phyloP scores from a whole-genome alignment of 2,888 invertebrate genomes.

The Melanostoma scalare region DNA sequence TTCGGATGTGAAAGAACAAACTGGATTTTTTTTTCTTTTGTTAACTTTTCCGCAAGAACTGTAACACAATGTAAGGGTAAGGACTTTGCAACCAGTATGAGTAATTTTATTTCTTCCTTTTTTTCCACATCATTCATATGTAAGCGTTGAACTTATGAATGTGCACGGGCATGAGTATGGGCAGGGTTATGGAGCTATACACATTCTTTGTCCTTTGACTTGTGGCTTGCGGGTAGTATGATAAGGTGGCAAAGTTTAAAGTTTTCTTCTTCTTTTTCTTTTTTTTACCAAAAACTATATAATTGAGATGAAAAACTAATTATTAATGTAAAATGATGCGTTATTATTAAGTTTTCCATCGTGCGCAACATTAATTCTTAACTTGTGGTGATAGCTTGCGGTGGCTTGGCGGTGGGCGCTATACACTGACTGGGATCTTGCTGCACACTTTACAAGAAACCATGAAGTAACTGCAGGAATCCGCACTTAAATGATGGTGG shows the following conservation, averaged over 20 bases:
- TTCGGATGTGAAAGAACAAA: neutral
- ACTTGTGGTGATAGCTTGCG: constrained; percentile 45
- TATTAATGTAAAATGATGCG: constrained; percentile 53
- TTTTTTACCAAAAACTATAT: constrained; percentile 6
- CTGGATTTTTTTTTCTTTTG: neutral
- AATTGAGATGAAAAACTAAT: constrained; percentile 56
- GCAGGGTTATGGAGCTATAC: too few relatives aligned
- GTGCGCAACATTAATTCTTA: constrained; percentile 46
- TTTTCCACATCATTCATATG: too few relatives aligned
- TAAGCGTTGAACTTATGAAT: too few relatives aligned
- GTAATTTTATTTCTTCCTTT: too few relatives aligned
- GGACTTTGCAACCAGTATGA: too few relatives aligned
- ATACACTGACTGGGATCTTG: too few relatives aligned
- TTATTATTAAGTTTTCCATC: constrained; percentile 50
- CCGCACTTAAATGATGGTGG: constrained; percentile 19
- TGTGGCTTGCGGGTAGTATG: neutral
- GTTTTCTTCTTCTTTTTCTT: neutral
- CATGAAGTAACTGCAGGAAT: constrained; percentile 18
- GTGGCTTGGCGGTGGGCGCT: neutral
- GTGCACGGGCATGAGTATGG: too few relatives aligned
- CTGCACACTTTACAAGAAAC: neutral
- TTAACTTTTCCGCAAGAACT: too few relatives aligned
- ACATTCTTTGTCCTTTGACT: too few relatives aligned
- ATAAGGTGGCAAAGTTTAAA: constrained; percentile 9
- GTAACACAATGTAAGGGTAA: too few relatives aligned